phyloP scores from a whole-genome alignment of 2,797 vertebrate species.

The Moxostoma hubbsi region DNA sequence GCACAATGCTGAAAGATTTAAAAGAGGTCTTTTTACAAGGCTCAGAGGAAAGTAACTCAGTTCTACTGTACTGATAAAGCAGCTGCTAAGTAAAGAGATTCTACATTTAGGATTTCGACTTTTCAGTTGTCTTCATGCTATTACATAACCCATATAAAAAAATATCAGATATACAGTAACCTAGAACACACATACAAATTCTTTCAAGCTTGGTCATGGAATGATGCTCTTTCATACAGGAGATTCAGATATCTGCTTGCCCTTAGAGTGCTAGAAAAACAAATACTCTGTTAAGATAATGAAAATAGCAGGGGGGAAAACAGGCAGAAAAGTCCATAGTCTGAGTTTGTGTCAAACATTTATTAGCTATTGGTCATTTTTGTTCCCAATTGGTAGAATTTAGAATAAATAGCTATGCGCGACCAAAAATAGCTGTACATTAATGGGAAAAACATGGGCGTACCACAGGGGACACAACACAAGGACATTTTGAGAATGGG shows the following conservation, averaged over 20 bases:
- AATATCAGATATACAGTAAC: slow-evolving; percentile 11
- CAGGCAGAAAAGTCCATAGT: background rate
- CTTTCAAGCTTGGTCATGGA: background rate
- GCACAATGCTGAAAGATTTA: background rate
- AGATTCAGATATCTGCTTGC: slow-evolving; percentile 1
- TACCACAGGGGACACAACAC: slow-evolving; percentile 46
- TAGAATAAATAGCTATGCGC: slow-evolving; percentile 71
- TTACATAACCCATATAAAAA: background rate
- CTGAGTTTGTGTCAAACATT: background rate
- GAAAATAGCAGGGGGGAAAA: background rate
- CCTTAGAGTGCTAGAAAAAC: slow-evolving; percentile 9
- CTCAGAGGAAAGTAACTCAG: background rate
- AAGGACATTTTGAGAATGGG: background rate
- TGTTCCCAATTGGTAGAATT: slow-evolving; percentile 70
- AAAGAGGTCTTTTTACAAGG: background rate
- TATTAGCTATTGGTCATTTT: slow-evolving; percentile 54
- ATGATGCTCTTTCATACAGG: background rate
- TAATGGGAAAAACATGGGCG: slow-evolving; percentile 55
- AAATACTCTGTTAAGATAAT: background rate
- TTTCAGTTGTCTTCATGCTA: background rate
- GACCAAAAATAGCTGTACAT: slow-evolving; percentile 69
- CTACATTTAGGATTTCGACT: slow-evolving; percentile 5
- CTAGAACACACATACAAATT: background rate
- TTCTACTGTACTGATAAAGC: background rate
- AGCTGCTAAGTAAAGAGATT: background rate